Base-by-base conservation (phyloP, 2,888 invertebrate species). In the Masnerella sp. region DNA sequence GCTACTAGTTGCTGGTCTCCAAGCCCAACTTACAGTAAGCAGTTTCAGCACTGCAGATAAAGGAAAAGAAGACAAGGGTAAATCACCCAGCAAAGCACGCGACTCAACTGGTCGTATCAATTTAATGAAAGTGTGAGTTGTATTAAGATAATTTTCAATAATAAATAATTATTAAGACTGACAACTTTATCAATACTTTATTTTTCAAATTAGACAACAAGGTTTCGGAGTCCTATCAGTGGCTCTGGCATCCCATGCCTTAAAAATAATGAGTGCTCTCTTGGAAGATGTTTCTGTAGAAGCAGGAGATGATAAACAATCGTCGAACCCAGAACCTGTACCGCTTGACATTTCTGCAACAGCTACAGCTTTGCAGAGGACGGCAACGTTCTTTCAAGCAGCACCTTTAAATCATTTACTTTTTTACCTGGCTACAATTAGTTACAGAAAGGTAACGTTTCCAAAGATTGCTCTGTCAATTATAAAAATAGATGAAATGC, bases 151-250 rank as follows among this genome's bases (percentile, higher is more conserved):
- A 36, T 18, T 34, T 5, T 34, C 11, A 34, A 25, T 25, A n/a
- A 47, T 54, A 64, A 40, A 77, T 25, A 5, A 25, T 25, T 25
- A 25, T 25, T 5, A 5, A n/a, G n/a, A n/a, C n/a, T n/a, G n/a
- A n/a, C n/a, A n/a, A n/a, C n/a, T n/a, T n/a, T n/a, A n/a, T n/a
- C n/a, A n/a, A n/a, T n/a, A n/a, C n/a, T n/a, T n/a, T n/a, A n/a
- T n/a, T n/a, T n/a, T n/a, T n/a, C n/a, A n/a, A n/a, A 83, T 69
- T 84, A 93, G 93, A 84, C 95, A 94, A 88, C 96, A 96, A 88
- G 95, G 95, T 25, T 94, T 96, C 77, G 95, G 96, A 54, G 96
- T 95, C 1, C 90, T 97, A 8, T 95, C 95, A 82, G 96, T 97
- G 14, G 96, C 96, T 0, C 90, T 97, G 54, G 95, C 96, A 9